Evolutionary conservation across 2,888 invertebrate genomes (phyloP).

Genomic region (Stenurella melanura): DNA sequence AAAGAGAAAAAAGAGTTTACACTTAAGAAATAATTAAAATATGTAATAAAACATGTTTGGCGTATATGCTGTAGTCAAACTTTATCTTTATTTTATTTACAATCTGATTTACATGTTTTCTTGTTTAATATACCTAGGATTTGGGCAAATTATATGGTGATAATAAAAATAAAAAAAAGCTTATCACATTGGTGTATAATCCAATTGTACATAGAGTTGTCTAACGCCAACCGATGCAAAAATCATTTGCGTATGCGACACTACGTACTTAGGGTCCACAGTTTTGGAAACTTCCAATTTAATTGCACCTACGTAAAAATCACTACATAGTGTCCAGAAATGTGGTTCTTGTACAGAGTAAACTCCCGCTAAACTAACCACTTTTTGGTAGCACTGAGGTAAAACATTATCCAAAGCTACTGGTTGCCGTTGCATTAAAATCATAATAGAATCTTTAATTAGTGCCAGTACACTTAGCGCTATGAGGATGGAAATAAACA

Average conservation of each 20-base stretch:
- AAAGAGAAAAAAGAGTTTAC: neutral
- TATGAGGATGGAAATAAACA: constrained; percentile 95
- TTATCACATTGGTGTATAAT: constrained; percentile 87
- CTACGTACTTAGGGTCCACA: constrained; percentile 94
- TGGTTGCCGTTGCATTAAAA: constrained; percentile 97
- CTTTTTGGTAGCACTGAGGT: constrained; percentile 92
- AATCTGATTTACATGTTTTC: neutral
- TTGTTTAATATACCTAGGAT: constrained; percentile 3
- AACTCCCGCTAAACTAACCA: constrained; percentile 93
- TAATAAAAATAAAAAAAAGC: neutral
- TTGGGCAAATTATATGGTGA: constrained; percentile 8
- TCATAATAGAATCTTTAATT: constrained; percentile 90
- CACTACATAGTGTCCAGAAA: constrained; percentile 98
- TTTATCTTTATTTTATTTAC: constrained; percentile 16
- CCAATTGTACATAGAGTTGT: constrained; percentile 94
- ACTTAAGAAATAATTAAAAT: neutral
- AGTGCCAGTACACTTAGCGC: constrained; percentile 89
- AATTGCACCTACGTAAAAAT: constrained; percentile 92
- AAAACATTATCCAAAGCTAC: constrained; percentile 85
- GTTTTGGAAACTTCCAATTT: constrained; percentile 96
- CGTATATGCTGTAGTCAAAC: neutral
- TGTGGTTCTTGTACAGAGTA: constrained; percentile 98
- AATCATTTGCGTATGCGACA: constrained; percentile 94
- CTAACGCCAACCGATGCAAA: constrained; percentile 94
- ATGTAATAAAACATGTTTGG: neutral